Evolutionary conservation across 1,140 invertebrate genomes (phyloP).

Genomic region (Magallana ariakensis): DNA sequence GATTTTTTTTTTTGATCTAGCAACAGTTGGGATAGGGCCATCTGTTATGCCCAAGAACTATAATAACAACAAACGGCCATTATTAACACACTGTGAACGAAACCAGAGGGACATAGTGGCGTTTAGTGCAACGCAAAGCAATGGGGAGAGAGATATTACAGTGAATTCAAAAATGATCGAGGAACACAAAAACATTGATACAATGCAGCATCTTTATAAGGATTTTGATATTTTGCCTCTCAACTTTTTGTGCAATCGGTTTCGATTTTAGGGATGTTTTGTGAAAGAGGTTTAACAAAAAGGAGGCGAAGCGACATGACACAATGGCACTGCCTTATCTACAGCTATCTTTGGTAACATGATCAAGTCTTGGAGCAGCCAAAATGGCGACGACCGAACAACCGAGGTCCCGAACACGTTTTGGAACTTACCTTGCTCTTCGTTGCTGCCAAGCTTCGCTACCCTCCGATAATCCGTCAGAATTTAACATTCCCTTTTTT

Average conservation of each 20-base stretch:
- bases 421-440: constrained; percentile 35
- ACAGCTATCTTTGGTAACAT: constrained; percentile 21
- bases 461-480: not conserved
- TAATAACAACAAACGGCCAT: not conserved
- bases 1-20: not conserved
- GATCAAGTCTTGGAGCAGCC: constrained; percentile 40
- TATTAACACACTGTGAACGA: not conserved
- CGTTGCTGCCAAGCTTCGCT: constrained; percentile 35
- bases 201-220: no score
- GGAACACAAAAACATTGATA: no score
- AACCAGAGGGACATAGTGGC: not conserved
- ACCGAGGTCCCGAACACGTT: constrained; percentile 16
- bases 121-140: no score
- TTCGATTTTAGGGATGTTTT: not conserved
- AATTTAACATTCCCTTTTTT: constrained; percentile 19
- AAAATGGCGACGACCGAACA: constrained; percentile 40
- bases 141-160: no score
- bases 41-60: constrained; percentile 2
- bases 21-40: constrained; percentile 9
- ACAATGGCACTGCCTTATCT: constrained; percentile 27
- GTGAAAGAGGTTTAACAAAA: not conserved
- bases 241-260: no score
- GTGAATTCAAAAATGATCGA: no score
- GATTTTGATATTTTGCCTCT: no score
- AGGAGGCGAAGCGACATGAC: not conserved